Evolutionary conservation across 2,113 vertebrate species (phyloP).

Genomic region (Lathamus discolor): DNA sequence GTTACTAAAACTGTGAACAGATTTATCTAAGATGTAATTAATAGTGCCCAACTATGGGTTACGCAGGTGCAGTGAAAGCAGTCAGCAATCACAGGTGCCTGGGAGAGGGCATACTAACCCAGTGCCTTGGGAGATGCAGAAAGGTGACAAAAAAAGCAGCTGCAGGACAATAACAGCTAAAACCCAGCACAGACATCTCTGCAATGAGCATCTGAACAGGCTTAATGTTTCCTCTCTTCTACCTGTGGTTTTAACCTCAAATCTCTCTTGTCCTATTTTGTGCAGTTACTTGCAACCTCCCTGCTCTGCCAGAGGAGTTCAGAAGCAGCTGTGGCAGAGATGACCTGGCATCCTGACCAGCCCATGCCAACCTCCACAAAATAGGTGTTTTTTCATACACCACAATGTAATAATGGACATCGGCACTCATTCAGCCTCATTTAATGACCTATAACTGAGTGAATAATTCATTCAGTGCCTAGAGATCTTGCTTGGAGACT

Average conservation of each 20-base stretch:
- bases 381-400: neutral
- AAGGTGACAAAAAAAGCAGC: neutral
- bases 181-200: neutral
- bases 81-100: neutral
- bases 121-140: neutral
- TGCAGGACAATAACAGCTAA: neutral
- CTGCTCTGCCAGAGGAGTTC: neutral
- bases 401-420: slow-evolving; percentile 33
- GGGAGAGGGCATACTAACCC: neutral
- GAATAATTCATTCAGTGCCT: slow-evolving; percentile 65
- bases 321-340: neutral
- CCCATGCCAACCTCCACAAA: neutral
- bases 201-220: neutral
- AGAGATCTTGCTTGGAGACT: slow-evolving; percentile 36
- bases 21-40: neutral
- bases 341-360: neutral
- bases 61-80: neutral
- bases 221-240: neutral
- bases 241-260: neutral
- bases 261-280: neutral
- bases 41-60: neutral
- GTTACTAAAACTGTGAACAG: neutral
- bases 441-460: slow-evolving; percentile 56
- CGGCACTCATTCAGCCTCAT: neutral
- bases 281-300: neutral